Evolutionary conservation across 2,113 vertebrate genomes (phyloP), one percentile per base, ranked within the genome.

Genomic region (Chlorodrepanis virens): DNA sequence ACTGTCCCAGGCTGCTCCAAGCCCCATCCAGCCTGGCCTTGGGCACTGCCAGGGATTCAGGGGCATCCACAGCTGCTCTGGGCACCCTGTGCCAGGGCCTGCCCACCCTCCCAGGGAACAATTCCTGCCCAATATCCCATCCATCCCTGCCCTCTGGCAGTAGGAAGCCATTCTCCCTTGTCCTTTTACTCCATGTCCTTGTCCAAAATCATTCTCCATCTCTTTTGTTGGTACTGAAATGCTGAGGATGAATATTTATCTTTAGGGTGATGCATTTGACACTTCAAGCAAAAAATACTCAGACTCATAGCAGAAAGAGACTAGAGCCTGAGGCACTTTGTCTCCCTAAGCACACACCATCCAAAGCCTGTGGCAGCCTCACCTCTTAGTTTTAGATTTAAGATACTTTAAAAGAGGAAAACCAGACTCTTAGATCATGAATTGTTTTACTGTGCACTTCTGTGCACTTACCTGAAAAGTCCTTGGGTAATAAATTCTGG

Each of bases 1-100:
- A 25, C 39, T 2, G 0, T 7, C 53, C 53, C 69, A 83, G 45
- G 45, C 0, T 1, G 23, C 13, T 67, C 28, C 52, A 21, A 39
- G 15, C 23, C 28, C 28, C 0, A 1, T 60, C 39, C 69, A 68
- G 0, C 33, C 45, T 60, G 52, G 33, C 28, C n/a, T 52, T 28
- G 47, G 28, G 0, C 13, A 40, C 7, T 89, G 0, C 13, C 53
- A 82, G 39, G 45, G 45, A 39, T 76, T 16, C 64, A 70, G 69
- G n/a, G n/a, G 25, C 78, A 76, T 45, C 53, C 78, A 1, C 70
- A 89, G 70, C 47, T 67, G 0, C 87, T 59, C 69, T 74, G 87
- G 37, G 27, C 37, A 59, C 6, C 37, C 69, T 75, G 60, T 39
- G 52, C 60, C 28, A n/a, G 52, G 50, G 45, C 19, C 28, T 68